A percentile compares a stretch with the other conserved stretches of the same genome.
Conservation (phyloP, 2,113 vertebrate species). For the Gnathonemus longibarbis region DNA sequence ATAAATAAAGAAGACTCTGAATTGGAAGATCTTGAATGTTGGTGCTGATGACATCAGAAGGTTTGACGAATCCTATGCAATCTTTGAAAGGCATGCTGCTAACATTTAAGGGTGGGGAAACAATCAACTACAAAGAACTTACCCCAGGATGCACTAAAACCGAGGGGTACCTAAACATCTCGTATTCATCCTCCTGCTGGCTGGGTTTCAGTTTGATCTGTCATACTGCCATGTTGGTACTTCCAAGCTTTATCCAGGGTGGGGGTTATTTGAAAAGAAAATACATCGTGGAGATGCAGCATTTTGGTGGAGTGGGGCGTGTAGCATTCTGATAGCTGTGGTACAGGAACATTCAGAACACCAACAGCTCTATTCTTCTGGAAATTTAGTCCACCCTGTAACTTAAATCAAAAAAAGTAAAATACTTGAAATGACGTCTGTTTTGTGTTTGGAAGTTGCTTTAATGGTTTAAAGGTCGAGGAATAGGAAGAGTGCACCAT, state of each 20-base stretch:
- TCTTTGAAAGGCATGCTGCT: not conserved
- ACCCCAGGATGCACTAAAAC: not conserved
- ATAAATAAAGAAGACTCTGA: not conserved
- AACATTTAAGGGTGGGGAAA: not conserved
- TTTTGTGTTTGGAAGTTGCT: conserved; percentile 42
- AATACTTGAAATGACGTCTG: conserved; percentile 39
- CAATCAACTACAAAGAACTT: conserved; percentile 18
- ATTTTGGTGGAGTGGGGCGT: not conserved
- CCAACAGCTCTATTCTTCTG: not conserved
- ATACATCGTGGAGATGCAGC: not conserved
- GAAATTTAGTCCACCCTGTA: conserved; percentile 26
- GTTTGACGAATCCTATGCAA: conserved; percentile 20
- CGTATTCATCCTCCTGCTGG: conserved; percentile 9
- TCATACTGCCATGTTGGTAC: conserved; percentile 46
- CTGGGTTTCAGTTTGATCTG: conserved; percentile 60
- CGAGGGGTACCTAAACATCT: conserved; percentile 2
- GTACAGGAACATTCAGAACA: conserved; percentile 14
- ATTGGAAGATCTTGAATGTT: not conserved
- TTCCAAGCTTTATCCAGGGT: conserved; percentile 61
- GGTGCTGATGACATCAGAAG: not conserved
- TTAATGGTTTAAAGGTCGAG: conserved; percentile 44
- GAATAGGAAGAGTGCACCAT: conserved; percentile 53
- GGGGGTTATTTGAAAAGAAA: conserved; percentile 14
- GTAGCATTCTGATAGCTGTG: conserved; percentile 13
- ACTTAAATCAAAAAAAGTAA: conserved; percentile 30